Conservation (phyloP, 64 coral and sea anemone species). For the Pachyseris speciosa region DNA sequence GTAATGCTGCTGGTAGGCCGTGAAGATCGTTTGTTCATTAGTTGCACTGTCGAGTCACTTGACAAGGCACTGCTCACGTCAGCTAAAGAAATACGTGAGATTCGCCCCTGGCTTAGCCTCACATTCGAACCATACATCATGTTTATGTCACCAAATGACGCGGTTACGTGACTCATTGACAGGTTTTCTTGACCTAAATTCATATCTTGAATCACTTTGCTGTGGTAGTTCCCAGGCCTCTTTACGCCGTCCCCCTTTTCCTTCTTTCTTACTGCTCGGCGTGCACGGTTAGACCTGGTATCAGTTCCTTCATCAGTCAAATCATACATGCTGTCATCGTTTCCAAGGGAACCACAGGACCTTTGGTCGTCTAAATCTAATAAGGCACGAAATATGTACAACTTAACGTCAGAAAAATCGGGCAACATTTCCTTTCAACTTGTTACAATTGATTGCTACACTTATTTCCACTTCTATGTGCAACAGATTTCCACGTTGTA, state of each 20-base stretch:
- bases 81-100: not conserved
- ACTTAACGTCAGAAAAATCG: not conserved
- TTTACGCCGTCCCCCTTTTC: slow-evolving; percentile 63
- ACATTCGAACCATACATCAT: not conserved
- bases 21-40: not conserved
- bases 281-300: not conserved
- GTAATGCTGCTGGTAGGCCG: not conserved
- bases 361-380: not conserved
- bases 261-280: slow-evolving; percentile 39
- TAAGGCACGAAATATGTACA: not conserved
- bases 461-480: too few relatives aligned
- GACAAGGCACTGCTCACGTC: not conserved
- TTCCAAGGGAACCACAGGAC: not conserved
- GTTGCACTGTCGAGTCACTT: not conserved
- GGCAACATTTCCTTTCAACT: too few relatives aligned
- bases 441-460: too few relatives aligned
- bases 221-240: slow-evolving; percentile 58
- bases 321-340: not conserved
- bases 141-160: slow-evolving; percentile 33
- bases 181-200: slow-evolving; percentile 1
- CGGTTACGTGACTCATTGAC: slow-evolving; percentile 27
- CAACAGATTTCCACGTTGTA: too few relatives aligned
- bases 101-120: not conserved
- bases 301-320: not conserved
- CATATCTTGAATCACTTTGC: slow-evolving; percentile 65